Percentiles rank a stretch among this genome's conserved stretches.
Evolutionary conservation across 2,888 invertebrate genomes (phyloP).

Genomic region (Laspeyria flexula): DNA sequence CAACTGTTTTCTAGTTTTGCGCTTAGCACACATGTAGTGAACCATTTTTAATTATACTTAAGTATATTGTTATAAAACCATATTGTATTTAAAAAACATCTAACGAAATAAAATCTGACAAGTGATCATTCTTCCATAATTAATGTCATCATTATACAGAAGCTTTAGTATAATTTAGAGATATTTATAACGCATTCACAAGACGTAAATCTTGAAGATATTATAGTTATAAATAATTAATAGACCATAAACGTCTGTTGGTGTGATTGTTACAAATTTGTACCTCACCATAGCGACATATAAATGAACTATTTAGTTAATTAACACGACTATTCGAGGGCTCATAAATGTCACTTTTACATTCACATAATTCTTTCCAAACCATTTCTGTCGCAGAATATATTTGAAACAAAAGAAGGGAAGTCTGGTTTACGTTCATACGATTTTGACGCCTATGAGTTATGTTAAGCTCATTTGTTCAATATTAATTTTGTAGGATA

Average conservation of each 20-base stretch:
- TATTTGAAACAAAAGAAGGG: conserved; percentile 55
- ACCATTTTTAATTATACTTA: too few species aligned
- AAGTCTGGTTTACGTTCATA: conserved; percentile 44
- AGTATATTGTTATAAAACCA: too few species aligned
- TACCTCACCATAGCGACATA: conserved; percentile 60
- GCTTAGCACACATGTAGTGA: too few species aligned
- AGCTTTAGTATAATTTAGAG: conserved; percentile 18
- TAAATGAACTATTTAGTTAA: conserved; percentile 72
- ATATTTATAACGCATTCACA: conserved; percentile 24
- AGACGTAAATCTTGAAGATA: conserved; percentile 48
- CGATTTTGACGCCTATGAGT: conserved; percentile 40
- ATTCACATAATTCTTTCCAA: conserved; percentile 70
- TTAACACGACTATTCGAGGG: conserved; percentile 70
- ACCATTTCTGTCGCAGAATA: conserved; percentile 59
- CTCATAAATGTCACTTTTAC: conserved; percentile 77
- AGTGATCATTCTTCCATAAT: conserved; percentile 13
- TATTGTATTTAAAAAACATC: conserved; percentile 7
- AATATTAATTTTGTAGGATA: conserved; percentile 39
- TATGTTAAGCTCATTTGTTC: conserved; percentile 36
- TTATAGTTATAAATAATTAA: conserved; percentile 50
- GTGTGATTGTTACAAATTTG: conserved; percentile 63
- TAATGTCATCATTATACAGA: conserved; percentile 24
- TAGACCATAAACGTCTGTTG: conserved; percentile 57
- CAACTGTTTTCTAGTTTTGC: too few species aligned
- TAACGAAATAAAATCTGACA: conserved; percentile 1